Base-by-base conservation (phyloP, 1,140 invertebrate genomes). In the Hyles vespertilio region DNA sequence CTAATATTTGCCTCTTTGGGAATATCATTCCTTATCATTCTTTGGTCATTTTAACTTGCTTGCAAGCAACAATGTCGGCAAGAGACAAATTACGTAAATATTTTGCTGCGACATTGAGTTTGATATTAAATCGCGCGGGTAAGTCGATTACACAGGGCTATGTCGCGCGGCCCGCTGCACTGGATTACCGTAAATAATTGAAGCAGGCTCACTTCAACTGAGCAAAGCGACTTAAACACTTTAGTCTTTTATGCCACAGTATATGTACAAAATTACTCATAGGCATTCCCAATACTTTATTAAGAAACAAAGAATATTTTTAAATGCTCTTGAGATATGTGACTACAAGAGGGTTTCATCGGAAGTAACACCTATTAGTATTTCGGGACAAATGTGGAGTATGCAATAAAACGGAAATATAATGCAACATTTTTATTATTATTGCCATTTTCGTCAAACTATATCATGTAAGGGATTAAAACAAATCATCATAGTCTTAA, bases 371-470 rank as follows among this genome's bases (percentile, higher is more conserved):
- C 4, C 36, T 40, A 40, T 5, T 5, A 40, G 8, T 8, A 47
- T 11, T 6, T 8, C 5, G 10, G 12, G 10, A 40, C 4, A 5
- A 47, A 8, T 47, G 3, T 5, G 46, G 10, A 51, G 59, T 52
- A 47, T 61, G 67, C 36, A 71, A 64, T 52, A 67, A 63, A 65
- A 67, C 56, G 54, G 22, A 54, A 32, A 51, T 65, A 56, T 78
- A 72, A 73, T 82, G 72, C 73, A 82, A 80, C 74, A 82, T 80
- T 78, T 80, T 81, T 76, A 75, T 81, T 82, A 75, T 67, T 71
- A 71, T 81, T 78, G 80, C 72, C 69, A 81, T 71, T 69, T 69
- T 77, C 59, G 67, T 79, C 69, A 75, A 79, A 78, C 67, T 69
- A 73, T 60, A 64, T 62, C 63, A 67, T 71, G 61, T 68, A 74